phyloP scores from a whole-genome alignment of 1,140 invertebrate genomes.

The Pogonognathellus flavescens region DNA sequence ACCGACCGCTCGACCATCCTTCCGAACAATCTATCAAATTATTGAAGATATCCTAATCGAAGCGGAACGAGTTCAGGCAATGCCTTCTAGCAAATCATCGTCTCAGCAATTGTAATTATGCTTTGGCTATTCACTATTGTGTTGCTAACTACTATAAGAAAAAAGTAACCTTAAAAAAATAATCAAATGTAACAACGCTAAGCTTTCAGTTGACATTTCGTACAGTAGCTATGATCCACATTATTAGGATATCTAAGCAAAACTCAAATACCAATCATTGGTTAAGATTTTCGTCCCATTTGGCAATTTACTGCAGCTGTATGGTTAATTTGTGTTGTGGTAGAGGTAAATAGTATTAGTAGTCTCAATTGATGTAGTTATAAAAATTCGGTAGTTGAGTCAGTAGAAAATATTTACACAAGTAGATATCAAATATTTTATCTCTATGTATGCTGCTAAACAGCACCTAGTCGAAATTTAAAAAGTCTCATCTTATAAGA shows the following conservation, averaged over 20 bases:
- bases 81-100: slow-evolving; percentile 55
- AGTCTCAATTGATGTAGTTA: too few relatives aligned
- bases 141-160: too few relatives aligned
- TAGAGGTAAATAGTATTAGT: background rate
- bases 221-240: too few relatives aligned
- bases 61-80: slow-evolving; percentile 69
- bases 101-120: slow-evolving; percentile 47
- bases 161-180: too few relatives aligned
- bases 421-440: background rate
- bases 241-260: too few relatives aligned
- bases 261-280: too few relatives aligned
- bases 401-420: background rate
- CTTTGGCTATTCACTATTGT: too few relatives aligned
- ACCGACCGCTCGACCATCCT: slow-evolving; percentile 85
- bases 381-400: background rate
- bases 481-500: slow-evolving; percentile 40
- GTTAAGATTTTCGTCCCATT: background rate
- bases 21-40: slow-evolving; percentile 80
- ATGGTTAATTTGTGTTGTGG: background rate
- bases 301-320: too few relatives aligned
- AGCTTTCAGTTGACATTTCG: too few relatives aligned
- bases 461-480: slow-evolving; percentile 29
- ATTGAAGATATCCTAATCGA: slow-evolving; percentile 78
- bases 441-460: background rate
- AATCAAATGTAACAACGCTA: too few relatives aligned